Percentiles rank a stretch among this genome's conserved stretches.
Conservation (phyloP, 1,140 invertebrate species). For the Fopius arisanus region DNA sequence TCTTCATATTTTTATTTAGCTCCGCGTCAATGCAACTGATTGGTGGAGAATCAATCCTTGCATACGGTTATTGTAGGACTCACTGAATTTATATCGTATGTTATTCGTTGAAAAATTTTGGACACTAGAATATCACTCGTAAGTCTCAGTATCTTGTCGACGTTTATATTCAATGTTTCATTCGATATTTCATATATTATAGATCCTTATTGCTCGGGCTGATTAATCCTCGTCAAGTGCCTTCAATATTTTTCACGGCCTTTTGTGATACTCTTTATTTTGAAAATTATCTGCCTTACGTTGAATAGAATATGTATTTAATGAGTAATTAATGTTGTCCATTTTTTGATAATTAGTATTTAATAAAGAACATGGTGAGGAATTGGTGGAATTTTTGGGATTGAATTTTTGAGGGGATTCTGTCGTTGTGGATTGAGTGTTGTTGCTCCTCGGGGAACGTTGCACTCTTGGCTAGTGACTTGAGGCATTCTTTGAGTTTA, state of each 20-base stretch:
- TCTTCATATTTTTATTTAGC: background rate
- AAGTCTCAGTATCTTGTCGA: background rate
- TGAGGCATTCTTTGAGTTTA: constrained; percentile 42
- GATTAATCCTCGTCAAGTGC: background rate
- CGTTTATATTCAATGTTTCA: background rate
- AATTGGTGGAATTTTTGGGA: too few species aligned
- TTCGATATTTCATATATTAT: background rate
- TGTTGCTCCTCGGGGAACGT: constrained; percentile 28
- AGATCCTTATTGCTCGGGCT: background rate
- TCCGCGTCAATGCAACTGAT: background rate
- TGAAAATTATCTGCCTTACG: background rate
- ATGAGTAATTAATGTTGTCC: background rate
- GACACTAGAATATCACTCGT: background rate
- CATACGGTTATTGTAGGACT: background rate
- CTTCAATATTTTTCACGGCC: background rate
- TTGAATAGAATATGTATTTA: background rate
- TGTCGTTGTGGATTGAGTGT: too few species aligned
- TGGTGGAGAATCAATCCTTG: background rate
- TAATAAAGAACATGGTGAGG: background rate
- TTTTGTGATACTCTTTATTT: background rate
- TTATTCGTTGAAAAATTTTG: background rate
- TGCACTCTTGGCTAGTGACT: constrained; percentile 26
- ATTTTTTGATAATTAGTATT: background rate
- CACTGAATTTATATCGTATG: background rate
- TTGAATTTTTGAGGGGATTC: too few species aligned